Conservation (phyloP, 2,888 invertebrate genomes). For the Metacarcinus magister region DNA sequence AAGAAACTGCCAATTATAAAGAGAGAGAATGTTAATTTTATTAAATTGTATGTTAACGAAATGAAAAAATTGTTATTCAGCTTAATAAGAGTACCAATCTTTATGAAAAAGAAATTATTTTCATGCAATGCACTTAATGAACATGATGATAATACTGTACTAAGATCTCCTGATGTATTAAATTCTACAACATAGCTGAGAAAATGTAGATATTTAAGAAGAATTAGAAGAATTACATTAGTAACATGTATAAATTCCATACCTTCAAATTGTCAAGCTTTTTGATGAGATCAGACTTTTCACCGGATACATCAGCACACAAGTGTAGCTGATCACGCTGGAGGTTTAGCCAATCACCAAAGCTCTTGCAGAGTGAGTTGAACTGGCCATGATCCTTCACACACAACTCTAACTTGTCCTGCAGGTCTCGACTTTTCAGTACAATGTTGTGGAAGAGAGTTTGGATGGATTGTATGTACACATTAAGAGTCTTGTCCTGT, state of each 20-base stretch:
- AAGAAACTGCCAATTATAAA: slow-evolving; percentile 8
- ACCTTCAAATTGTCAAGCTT: slow-evolving; percentile 85
- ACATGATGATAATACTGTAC: background rate
- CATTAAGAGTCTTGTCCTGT: slow-evolving; percentile 93
- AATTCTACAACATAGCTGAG: slow-evolving; percentile 54
- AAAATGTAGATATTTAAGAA: background rate
- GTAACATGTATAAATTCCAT: background rate
- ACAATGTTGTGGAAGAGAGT: slow-evolving; percentile 95
- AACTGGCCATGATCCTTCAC: slow-evolving; percentile 94
- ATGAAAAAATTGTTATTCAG: slow-evolving; percentile 35
- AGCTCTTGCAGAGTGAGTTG: slow-evolving; percentile 90
- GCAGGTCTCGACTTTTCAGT: slow-evolving; percentile 91
- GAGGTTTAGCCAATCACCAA: slow-evolving; percentile 92
- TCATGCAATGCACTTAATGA: slow-evolving; percentile 34
- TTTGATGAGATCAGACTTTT: slow-evolving; percentile 90
- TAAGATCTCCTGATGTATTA: slow-evolving; percentile 62
- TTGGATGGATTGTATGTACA: slow-evolving; percentile 94
- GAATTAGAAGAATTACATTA: slow-evolving; percentile 3
- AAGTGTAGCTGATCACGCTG: slow-evolving; percentile 92
- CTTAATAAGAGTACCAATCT: background rate
- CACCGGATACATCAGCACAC: slow-evolving; percentile 93
- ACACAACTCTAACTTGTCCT: slow-evolving; percentile 93
- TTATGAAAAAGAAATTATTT: slow-evolving; percentile 53
- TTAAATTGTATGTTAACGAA: slow-evolving; percentile 11
- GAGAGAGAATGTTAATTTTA: slow-evolving; percentile 42